Evolutionary conservation across 2,888 invertebrate species (phyloP).

Genomic region (Hartigia nigra): DNA sequence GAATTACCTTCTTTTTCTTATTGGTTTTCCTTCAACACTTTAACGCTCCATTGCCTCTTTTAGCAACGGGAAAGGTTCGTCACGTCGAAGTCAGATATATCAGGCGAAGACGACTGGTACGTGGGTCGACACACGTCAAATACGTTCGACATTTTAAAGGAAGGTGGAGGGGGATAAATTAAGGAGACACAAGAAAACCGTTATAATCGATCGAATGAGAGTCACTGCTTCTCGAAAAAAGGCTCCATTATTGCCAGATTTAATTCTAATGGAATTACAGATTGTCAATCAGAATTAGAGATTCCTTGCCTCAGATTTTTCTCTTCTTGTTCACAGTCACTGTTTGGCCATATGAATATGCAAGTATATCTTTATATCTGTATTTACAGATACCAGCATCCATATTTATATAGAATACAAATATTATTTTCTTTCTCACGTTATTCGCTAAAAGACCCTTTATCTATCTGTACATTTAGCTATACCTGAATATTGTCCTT

Average conservation of each 20-base stretch:
- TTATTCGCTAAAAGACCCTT: too few species aligned
- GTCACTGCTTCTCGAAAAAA: conserved; percentile 1
- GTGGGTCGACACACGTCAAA: not conserved
- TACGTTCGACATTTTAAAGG: not conserved
- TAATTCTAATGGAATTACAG: conserved; percentile 34
- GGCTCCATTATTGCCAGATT: conserved; percentile 37
- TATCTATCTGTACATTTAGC: too few species aligned
- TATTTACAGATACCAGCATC: not conserved
- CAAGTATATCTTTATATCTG: not conserved
- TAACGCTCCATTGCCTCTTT: not conserved
- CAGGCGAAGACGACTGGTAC: not conserved
- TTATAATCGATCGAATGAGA: conserved; percentile 22
- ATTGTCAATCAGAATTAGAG: conserved; percentile 43
- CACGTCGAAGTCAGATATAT: not conserved
- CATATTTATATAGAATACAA: not conserved
- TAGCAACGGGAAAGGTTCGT: not conserved
- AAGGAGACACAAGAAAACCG: not conserved
- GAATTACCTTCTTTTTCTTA: not conserved
- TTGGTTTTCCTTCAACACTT: not conserved
- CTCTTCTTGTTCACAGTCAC: not conserved
- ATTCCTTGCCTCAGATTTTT: not conserved
- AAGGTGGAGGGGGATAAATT: not conserved
- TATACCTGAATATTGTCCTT: too few species aligned
- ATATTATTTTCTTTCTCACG: too few species aligned
- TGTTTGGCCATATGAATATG: not conserved